phyloP scores from a whole-genome alignment of 2,888 invertebrate genomes.

The Spodoptera exigua region DNA sequence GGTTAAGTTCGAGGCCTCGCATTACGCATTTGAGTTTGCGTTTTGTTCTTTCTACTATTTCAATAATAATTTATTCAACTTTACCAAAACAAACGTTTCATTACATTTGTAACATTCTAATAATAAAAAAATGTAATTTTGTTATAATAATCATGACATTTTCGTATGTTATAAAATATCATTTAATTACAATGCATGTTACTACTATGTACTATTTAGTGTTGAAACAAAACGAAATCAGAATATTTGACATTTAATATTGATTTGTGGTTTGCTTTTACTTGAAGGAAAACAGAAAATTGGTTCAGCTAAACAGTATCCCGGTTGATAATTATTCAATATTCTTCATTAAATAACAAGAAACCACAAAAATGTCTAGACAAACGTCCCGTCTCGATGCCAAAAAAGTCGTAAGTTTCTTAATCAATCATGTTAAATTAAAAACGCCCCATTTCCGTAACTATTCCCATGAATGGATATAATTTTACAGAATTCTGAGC shows the following conservation, averaged over 20 bases:
- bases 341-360: not conserved
- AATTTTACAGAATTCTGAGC: conserved; percentile 95
- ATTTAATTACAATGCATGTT: no score
- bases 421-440: not conserved
- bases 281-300: conserved; percentile 1
- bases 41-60: not conserved
- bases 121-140: no score
- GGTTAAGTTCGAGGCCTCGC: not conserved
- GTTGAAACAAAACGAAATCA: no score
- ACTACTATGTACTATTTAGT: no score
- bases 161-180: no score
- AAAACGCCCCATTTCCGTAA: not conserved
- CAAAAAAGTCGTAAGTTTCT: conserved; percentile 92
- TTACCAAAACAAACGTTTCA: no score
- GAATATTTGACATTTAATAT: conserved; percentile 16
- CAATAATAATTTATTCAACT: no score
- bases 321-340: conserved; percentile 4
- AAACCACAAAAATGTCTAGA: conserved; percentile 89
- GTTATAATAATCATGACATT: no score
- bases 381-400: conserved; percentile 92
- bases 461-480: not conserved
- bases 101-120: no score
- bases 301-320: conserved; percentile 25
- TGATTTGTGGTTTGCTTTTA: not conserved
- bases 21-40: not conserved